phyloP scores from a whole-genome alignment of 53 echinoderm and acorn worm species.

The Zoroaster sp. region DNA sequence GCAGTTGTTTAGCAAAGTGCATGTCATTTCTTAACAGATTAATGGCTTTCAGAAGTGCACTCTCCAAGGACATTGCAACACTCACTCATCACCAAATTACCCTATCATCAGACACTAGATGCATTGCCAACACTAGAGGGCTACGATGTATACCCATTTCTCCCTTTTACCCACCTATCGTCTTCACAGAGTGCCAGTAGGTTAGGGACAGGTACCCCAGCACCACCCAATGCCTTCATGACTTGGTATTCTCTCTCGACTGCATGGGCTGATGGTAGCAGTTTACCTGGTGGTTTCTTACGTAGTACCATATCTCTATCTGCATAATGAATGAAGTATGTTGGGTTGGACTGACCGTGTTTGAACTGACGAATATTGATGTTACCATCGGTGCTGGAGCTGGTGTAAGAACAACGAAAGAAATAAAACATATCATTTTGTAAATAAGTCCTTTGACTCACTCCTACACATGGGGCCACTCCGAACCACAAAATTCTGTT shows the following conservation, averaged over 20 bases:
- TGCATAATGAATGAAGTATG: constrained; percentile 79
- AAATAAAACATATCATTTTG: too few species aligned
- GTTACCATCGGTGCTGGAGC: constrained; percentile 42
- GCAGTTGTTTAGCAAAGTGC: too few species aligned
- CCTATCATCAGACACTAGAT: too few species aligned
- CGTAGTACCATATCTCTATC: constrained; percentile 80
- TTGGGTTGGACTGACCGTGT: constrained; percentile 97
- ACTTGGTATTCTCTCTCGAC: constrained; percentile 89
- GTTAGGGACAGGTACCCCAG: constrained; percentile 88
- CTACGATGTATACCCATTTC: not conserved
- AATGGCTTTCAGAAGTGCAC: too few species aligned
- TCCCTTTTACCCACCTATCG: constrained; percentile 59
- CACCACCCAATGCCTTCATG: constrained; percentile 86
- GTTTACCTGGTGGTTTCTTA: constrained; percentile 97
- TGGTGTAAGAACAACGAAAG: not conserved
- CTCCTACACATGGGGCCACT: too few species aligned
- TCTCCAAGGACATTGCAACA: too few species aligned
- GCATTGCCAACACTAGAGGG: too few species aligned
- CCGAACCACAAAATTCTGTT: too few species aligned
- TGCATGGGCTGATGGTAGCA: constrained; percentile 93
- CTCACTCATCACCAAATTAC: too few species aligned
- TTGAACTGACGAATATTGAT: constrained; percentile 82
- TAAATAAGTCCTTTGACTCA: too few species aligned
- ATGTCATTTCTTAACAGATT: too few species aligned
- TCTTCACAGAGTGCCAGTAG: constrained; percentile 80